phyloP scores from a whole-genome alignment of 2,888 invertebrate species.

The Saturnia pavonia region DNA sequence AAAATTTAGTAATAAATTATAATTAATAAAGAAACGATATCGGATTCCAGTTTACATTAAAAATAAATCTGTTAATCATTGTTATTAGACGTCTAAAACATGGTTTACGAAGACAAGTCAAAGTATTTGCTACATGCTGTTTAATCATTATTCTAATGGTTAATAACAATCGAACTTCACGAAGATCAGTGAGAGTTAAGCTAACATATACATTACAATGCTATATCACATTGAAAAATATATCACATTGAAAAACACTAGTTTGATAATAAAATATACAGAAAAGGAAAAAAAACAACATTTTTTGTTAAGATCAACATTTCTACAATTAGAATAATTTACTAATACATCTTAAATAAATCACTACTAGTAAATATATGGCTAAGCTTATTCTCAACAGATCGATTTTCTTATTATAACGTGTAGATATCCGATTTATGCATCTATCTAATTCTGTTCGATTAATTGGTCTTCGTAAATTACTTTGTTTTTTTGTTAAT shows the following conservation, averaged over 20 bases:
- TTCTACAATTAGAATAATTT: constrained; percentile 9
- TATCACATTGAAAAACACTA: no score
- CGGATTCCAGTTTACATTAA: no score
- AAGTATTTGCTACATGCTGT: no score
- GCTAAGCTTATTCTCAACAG: constrained; percentile 1
- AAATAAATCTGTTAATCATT: no score
- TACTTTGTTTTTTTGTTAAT: not conserved
- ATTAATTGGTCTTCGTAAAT: not conserved
- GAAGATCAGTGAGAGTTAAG: no score
- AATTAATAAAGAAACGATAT: no score
- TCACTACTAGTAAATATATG: not conserved
- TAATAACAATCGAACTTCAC: no score
- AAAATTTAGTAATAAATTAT: no score
- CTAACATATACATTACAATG: not conserved
- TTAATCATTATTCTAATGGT: not conserved
- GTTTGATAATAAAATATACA: not conserved
- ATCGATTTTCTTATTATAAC: not conserved
- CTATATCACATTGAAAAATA: not conserved
- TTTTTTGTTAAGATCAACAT: not conserved
- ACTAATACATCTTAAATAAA: not conserved
- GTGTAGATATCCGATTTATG: not conserved
- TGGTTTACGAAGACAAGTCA: no score
- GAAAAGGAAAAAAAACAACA: not conserved
- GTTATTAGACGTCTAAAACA: no score
- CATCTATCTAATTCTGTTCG: not conserved